Evolutionary conservation across 2,888 invertebrate species (phyloP).

Genomic region (Coelopa pilipes): DNA sequence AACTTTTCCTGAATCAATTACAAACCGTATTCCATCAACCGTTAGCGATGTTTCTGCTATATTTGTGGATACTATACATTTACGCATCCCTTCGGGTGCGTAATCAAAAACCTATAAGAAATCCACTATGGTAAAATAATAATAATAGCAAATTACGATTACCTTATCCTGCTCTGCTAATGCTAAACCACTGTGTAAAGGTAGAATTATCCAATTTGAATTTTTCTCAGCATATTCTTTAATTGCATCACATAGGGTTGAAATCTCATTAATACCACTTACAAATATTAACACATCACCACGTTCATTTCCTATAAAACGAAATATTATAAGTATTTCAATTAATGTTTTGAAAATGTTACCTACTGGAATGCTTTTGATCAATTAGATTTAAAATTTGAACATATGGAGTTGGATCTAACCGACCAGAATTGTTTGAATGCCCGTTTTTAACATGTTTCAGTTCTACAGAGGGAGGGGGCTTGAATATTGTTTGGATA

Average conservation of each 20-base stretch:
- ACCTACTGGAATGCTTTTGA: conserved; percentile 78
- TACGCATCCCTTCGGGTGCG: conserved; percentile 92
- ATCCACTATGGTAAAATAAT: background rate
- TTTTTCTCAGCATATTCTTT: conserved; percentile 82
- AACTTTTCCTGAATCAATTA: conserved; percentile 95
- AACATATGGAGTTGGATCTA: conserved; percentile 94
- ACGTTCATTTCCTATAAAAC: conserved; percentile 76
- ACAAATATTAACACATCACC: conserved; percentile 96
- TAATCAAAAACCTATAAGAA: conserved; percentile 83
- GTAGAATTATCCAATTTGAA: conserved; percentile 88
- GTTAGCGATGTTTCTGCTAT: conserved; percentile 99
- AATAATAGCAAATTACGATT: conserved; percentile 32
- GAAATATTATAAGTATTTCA: conserved; percentile 13
- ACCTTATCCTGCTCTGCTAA: conserved; percentile 96
- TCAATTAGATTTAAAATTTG: conserved; percentile 93
- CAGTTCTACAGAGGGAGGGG: conserved; percentile 70
- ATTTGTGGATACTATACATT: conserved; percentile 97
- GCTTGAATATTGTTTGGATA: conserved; percentile 89
- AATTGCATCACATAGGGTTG: conserved; percentile 85
- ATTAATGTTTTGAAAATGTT: conserved; percentile 4
- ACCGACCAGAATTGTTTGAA: conserved; percentile 73
- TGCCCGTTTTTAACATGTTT: conserved; percentile 65
- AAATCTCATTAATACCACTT: conserved; percentile 94
- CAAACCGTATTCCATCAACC: conserved; percentile 97
- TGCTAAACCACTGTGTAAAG: conserved; percentile 92